Conservation (phyloP, 2,888 invertebrate genomes). For the Troilus luridus region DNA sequence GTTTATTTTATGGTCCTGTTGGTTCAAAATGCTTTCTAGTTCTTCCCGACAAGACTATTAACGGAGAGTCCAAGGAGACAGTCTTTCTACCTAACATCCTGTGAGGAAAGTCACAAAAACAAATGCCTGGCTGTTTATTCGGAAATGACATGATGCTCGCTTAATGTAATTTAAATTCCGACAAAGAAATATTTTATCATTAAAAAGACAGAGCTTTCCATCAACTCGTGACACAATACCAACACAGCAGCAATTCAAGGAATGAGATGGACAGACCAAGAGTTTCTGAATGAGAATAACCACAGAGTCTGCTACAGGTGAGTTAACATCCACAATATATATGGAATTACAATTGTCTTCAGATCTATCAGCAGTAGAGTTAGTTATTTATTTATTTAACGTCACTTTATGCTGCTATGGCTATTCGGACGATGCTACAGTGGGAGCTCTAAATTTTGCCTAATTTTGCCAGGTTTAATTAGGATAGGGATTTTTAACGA, state of each 20-base stretch:
- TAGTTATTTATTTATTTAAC: no score
- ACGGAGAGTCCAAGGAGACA: no score
- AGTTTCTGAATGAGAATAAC: background rate
- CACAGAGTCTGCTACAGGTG: background rate
- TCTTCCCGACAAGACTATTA: no score
- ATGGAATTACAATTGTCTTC: background rate
- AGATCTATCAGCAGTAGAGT: no score
- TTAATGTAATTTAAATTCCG: background rate
- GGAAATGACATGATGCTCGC: background rate
- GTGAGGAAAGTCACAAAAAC: background rate
- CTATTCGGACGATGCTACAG: no score
- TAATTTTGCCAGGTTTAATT: no score
- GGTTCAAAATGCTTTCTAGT: no score
- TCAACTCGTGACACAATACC: background rate
- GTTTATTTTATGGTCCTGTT: no score
- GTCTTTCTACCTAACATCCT: background rate
- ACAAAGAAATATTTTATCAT: background rate
- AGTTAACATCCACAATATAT: background rate
- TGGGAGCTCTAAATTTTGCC: no score
- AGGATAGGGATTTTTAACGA: no score
- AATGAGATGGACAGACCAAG: background rate
- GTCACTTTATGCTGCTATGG: no score
- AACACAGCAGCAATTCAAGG: background rate
- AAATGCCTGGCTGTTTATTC: no score
- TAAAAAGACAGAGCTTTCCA: background rate